Conservation (phyloP, 2,888 invertebrate genomes). For the Campaea margaritaria region DNA sequence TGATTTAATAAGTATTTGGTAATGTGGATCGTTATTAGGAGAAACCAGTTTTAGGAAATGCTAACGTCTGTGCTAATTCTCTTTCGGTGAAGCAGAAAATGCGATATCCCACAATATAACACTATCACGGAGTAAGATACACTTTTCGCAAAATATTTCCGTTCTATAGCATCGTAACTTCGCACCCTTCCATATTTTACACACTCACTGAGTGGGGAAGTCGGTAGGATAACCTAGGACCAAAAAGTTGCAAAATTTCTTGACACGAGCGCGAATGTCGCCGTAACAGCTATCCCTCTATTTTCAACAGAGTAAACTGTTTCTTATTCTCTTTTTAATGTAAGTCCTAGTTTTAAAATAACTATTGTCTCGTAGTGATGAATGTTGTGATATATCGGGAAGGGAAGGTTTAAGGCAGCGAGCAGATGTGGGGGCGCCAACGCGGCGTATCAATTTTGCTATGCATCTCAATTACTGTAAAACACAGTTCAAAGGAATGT, state of each 20-base stretch:
- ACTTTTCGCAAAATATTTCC: background rate
- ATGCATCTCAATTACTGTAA: slow-evolving; percentile 81
- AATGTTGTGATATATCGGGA: slow-evolving; percentile 64
- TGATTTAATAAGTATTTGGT: slow-evolving; percentile 1
- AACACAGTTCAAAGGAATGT: slow-evolving; percentile 84
- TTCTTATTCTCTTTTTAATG: slow-evolving; percentile 14
- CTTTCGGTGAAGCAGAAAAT: background rate
- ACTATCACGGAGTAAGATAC: background rate
- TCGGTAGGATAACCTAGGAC: slow-evolving; percentile 11
- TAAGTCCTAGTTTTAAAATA: slow-evolving; percentile 37
- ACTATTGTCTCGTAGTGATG: slow-evolving; percentile 55
- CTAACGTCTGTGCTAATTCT: background rate
- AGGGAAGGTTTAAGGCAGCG: slow-evolving; percentile 20
- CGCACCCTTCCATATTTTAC: background rate
- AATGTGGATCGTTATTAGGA: background rate
- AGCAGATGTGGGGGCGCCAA: slow-evolving; percentile 54
- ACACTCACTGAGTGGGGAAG: background rate
- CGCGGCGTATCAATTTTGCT: slow-evolving; percentile 71
- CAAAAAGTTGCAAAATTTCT: slow-evolving; percentile 2
- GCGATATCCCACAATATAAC: background rate
- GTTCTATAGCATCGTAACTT: background rate
- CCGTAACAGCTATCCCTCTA: background rate
- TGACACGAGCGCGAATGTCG: background rate
- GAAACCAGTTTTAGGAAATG: background rate
- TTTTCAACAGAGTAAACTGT: background rate